Base-by-base conservation (phyloP, 2,888 invertebrate species). In the Aleiodes leptofemur region DNA sequence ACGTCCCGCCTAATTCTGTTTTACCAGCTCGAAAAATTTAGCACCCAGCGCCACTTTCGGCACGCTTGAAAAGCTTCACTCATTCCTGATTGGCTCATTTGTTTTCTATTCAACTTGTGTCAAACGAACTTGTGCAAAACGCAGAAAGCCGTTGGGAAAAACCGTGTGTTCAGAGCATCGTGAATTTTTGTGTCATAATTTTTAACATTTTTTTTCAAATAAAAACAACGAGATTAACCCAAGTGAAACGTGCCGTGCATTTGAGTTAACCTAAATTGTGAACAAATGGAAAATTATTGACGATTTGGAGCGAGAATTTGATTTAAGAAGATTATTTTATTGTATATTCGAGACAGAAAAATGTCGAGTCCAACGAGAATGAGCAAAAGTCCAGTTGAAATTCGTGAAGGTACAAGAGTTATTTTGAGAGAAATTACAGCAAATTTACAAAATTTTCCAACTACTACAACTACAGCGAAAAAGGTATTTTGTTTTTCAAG, bases 341-440 rank as follows among this genome's bases (percentile, higher is more conserved):
- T 56, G 69, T 74, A 48, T 70, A 51, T 51, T 43, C 11, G 3
- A 43, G 43, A 43, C 43, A 43, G 3, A 69, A 77, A 59, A 64
- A 86, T 86, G 86, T 85, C 86, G 68, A 86, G 82, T 72, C 85
- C 86, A 61, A 83, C 77, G 31, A 81, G 77, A 73, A 71, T 76
- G 14, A 73, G 79, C 38, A 78, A 70, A 14, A 78, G 74, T 72
- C 71, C 82, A 14, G 70, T 78, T 6, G 80, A 75, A 50, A 70
- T 70, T 75, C 85, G 86, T 13, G 87, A 87, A 61, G 86, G 86
- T 7, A 85, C 83, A 29, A 82, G 85, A 64, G 82, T 86, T 9
- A 82, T 87, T 50, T 79, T 87, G 43, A 83, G 84, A 31, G 87
- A 87, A 77, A 87, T 86, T 71, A 87, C 87, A 38, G 86, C 84